These are phyloP conservation scores for Leptinotarsa rubiginosa DNA, from an alignment of 2,888 invertebrate genomes.

Conservation along the genomic window DNA sequence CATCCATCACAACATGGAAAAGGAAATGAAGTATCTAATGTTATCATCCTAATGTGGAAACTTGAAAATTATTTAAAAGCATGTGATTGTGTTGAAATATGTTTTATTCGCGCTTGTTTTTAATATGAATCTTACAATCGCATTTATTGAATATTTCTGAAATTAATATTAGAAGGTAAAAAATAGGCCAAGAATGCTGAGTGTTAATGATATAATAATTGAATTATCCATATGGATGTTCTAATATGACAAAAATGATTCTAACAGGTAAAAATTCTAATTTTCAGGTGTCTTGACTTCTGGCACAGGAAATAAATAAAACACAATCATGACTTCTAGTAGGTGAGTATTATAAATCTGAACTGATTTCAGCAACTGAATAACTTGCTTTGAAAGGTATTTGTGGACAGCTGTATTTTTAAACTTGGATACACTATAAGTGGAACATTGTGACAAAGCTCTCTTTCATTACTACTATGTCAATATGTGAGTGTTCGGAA, in stretches of 20 bases:
- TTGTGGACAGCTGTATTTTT: not conserved
- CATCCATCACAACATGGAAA: conserved; percentile 33
- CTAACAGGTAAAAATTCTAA: conserved; percentile 7
- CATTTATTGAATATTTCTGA: not conserved
- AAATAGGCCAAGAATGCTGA: conserved; percentile 47
- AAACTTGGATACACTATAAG: not conserved
- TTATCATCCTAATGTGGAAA: conserved; percentile 30
- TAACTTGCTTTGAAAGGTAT: conserved; percentile 14
- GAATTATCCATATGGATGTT: conserved; percentile 44
- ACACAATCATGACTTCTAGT: conserved; percentile 57
- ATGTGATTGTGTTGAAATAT: conserved; percentile 3
- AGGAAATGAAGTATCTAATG: conserved; percentile 33
- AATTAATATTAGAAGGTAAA: conserved; percentile 38
- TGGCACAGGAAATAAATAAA: conserved; percentile 7
- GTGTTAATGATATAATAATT: conserved; percentile 34
- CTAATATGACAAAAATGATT: conserved; percentile 7
- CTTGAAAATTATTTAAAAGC: conserved; percentile 7
- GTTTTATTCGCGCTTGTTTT: not conserved
- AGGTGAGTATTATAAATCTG: conserved; percentile 50
- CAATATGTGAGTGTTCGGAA: not conserved
- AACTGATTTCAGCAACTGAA: not conserved
- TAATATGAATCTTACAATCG: not conserved
- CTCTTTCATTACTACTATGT: not conserved
- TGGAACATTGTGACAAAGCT: conserved; percentile 8
- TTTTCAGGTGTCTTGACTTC: conserved; percentile 27